phyloP scores from a whole-genome alignment of 1,140 invertebrate species.

The Microplitis mediator region DNA sequence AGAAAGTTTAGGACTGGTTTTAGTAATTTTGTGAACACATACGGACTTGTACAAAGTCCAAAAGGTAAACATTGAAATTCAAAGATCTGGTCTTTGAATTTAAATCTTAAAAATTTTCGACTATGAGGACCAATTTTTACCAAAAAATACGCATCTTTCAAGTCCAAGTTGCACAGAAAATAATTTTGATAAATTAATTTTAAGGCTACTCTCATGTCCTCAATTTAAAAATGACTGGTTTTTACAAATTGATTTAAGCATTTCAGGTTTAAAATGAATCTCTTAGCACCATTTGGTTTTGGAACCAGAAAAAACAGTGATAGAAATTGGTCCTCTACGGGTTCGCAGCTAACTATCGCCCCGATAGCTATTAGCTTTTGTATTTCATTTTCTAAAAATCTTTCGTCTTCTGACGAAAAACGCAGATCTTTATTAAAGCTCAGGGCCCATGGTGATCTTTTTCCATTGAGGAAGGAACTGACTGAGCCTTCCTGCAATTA shows the following conservation, averaged over 20 bases:
- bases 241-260: background rate
- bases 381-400: background rate
- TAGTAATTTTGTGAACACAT: slow-evolving; percentile 12
- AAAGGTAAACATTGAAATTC: slow-evolving; percentile 11
- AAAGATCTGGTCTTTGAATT: background rate
- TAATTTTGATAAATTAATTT: background rate
- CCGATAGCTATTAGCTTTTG: background rate
- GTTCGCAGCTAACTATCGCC: background rate
- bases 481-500: slow-evolving; percentile 11
- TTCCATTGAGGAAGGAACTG: background rate
- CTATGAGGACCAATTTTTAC: background rate
- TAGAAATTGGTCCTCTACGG: background rate
- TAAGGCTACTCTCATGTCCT: background rate
- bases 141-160: slow-evolving; percentile 12
- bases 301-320: background rate
- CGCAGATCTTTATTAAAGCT: background rate
- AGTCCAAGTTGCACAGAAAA: background rate
- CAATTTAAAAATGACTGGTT: background rate
- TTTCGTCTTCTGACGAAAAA: background rate
- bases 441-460: background rate
- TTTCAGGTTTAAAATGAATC: slow-evolving; percentile 11
- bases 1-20: background rate
- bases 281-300: background rate
- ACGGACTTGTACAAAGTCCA: background rate
- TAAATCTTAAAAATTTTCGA: slow-evolving; percentile 2